These are phyloP conservation scores for Poeciliopsis paucimaculata DNA, from an alignment of 2,797 vertebrate species.

Conservation along the genomic window DNA sequence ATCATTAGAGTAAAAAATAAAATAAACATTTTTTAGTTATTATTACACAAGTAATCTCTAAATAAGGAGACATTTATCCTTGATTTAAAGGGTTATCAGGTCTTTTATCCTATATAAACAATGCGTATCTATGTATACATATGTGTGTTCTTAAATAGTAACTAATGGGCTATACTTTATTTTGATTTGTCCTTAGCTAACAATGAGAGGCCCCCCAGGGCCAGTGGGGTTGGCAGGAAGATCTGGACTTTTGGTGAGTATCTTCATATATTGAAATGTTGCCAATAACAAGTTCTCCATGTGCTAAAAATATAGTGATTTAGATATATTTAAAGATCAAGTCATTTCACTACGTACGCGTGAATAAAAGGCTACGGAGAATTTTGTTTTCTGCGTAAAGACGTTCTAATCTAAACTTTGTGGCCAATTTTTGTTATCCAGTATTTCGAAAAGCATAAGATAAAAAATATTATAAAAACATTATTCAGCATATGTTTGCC, in stretches of 20 bases:
- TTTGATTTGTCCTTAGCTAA: conserved; percentile 82
- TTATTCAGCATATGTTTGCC: neutral
- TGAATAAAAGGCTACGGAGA: neutral
- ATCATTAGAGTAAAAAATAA: no score
- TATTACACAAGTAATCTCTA: no score
- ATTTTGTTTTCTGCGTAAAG: neutral
- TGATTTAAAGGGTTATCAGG: neutral
- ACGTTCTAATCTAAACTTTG: neutral
- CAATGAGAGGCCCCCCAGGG: conserved; percentile 92
- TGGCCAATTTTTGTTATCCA: neutral
- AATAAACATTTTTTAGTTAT: no score
- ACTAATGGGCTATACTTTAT: conserved; percentile 30
- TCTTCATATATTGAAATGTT: neutral
- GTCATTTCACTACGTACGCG: neutral
- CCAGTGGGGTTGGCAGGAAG: conserved; percentile 93
- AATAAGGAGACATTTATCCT: no score
- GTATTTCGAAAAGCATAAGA: neutral
- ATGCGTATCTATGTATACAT: neutral
- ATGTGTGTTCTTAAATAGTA: conserved; percentile 10
- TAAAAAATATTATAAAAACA: neutral
- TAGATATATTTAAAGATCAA: neutral
- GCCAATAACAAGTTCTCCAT: neutral
- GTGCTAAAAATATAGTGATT: neutral
- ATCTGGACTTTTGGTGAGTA: conserved; percentile 94
- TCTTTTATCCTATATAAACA: neutral